Conservation (phyloP, 2,113 vertebrate species). For the Pao palembangensis region DNA sequence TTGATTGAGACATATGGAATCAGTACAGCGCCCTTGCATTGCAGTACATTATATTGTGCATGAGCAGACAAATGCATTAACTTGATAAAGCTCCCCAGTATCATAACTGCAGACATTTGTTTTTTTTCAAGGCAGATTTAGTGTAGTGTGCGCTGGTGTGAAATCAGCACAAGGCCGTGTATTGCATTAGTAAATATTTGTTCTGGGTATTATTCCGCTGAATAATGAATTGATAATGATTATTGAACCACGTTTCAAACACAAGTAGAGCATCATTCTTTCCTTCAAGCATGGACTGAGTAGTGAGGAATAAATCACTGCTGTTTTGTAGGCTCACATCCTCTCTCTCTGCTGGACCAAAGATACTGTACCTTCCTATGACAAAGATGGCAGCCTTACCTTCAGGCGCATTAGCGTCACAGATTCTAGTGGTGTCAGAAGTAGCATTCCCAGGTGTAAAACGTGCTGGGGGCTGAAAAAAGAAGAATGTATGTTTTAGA, state of each 20-base stretch:
- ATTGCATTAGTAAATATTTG: slow-evolving; percentile 54
- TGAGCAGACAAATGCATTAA: slow-evolving; percentile 47
- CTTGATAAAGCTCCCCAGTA: slow-evolving; percentile 8
- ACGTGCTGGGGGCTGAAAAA: slow-evolving; percentile 40
- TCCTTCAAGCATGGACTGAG: slow-evolving; percentile 16
- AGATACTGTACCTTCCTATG: slow-evolving; percentile 17
- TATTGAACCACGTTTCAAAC: slow-evolving; percentile 31
- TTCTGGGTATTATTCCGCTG: slow-evolving; percentile 53
- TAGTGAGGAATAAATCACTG: slow-evolving; percentile 42
- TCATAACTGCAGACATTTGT: slow-evolving; percentile 37
- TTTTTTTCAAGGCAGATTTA: slow-evolving; percentile 44
- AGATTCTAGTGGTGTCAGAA: slow-evolving; percentile 75
- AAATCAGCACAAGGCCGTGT: slow-evolving; percentile 38
- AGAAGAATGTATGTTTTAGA: slow-evolving; percentile 9
- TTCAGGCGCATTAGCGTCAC: slow-evolving; percentile 92
- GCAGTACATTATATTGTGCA: no score
- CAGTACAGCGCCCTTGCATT: background rate
- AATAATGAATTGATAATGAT: slow-evolving; percentile 52
- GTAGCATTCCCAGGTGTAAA: slow-evolving; percentile 66
- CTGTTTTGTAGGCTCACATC: slow-evolving; percentile 28
- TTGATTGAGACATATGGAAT: background rate
- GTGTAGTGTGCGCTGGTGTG: slow-evolving; percentile 55
- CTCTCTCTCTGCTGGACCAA: slow-evolving; percentile 27
- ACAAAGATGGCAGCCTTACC: slow-evolving; percentile 75
- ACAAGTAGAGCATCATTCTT: background rate